Conservation (phyloP, 2,797 vertebrate genomes). For the Alosa sapidissima region DNA sequence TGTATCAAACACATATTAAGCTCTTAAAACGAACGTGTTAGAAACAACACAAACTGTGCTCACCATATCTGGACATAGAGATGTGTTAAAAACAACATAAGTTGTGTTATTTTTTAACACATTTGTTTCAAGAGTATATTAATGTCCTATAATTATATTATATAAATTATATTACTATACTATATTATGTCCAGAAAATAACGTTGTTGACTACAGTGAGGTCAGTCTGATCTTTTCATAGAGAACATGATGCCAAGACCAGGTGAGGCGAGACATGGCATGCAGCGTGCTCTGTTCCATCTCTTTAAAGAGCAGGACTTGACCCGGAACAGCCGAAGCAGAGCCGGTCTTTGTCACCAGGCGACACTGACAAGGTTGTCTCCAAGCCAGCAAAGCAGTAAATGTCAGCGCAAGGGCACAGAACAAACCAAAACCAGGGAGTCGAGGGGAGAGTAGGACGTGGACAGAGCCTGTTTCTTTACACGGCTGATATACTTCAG, state of each 20-base stretch:
- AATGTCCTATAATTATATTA: not conserved
- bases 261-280: not conserved
- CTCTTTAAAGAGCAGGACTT: not conserved
- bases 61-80: no score
- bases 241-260: not conserved
- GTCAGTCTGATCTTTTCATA: not conserved
- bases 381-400: not conserved
- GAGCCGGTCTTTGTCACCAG: conserved; percentile 3
- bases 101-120: no score
- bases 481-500: not conserved
- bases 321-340: conserved; percentile 10
- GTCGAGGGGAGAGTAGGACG: not conserved
- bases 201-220: not conserved
- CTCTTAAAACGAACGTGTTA: no score
- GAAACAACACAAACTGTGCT: no score
- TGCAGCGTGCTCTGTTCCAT: not conserved
- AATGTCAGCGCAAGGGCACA: not conserved
- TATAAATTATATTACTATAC: not conserved
- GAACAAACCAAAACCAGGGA: not conserved
- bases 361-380: conserved; percentile 13
- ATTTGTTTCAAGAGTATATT: no score
- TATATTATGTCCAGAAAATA: no score
- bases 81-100: not conserved
- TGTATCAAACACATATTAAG: no score
- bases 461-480: not conserved